Conservation (phyloP, 2,888 invertebrate genomes). For the Agriopis marginaria region DNA sequence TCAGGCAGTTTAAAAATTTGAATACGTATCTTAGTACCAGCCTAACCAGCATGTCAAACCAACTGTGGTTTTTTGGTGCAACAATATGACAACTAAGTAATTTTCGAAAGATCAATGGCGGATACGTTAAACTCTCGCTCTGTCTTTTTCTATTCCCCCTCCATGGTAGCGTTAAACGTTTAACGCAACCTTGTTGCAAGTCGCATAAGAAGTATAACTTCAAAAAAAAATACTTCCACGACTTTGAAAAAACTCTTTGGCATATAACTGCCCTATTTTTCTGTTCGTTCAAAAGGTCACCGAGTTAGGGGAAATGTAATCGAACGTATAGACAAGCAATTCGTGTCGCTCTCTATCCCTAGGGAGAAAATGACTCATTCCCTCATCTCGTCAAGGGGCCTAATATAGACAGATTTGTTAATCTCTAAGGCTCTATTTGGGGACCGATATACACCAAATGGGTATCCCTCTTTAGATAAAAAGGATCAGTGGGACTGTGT, state of each 20-base stretch:
- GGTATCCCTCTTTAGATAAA: not conserved
- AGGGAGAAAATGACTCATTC: slow-evolving; percentile 9
- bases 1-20: not conserved
- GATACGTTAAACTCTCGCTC: no score
- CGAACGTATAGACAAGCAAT: slow-evolving; percentile 23
- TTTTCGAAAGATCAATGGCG: no score
- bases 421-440: slow-evolving; percentile 21
- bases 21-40: no score
- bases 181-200: no score
- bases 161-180: no score
- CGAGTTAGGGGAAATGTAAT: slow-evolving; percentile 9
- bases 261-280: slow-evolving; percentile 7
- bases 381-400: slow-evolving; percentile 15
- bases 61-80: no score
- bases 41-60: no score
- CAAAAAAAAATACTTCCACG: no score
- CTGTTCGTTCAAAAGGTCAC: slow-evolving; percentile 12
- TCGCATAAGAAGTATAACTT: no score
- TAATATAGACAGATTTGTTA: slow-evolving; percentile 34
- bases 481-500: not conserved
- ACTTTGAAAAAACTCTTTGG: not conserved
- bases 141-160: no score
- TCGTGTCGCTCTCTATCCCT: slow-evolving; percentile 22
- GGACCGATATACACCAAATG: slow-evolving; percentile 7
- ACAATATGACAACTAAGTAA: no score